Percentiles rank a stretch among this genome's conserved stretches.
These are phyloP conservation scores for Proteles cristata DNA, from an alignment of 2,113 vertebrate genomes.

Conservation along the genomic window DNA sequence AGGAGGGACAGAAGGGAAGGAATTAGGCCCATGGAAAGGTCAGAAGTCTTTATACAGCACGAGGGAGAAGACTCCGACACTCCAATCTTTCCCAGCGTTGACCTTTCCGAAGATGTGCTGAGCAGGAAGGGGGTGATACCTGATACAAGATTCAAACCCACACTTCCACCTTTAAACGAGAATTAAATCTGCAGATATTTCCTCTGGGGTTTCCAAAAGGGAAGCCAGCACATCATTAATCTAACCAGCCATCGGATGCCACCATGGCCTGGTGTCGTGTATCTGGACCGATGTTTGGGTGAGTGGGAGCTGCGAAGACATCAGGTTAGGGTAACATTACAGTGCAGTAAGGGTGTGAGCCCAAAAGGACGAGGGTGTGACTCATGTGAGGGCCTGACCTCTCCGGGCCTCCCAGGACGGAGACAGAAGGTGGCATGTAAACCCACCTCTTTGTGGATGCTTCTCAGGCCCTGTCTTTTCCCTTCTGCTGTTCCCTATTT, in stretches of 20 bases:
- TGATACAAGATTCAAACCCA: constrained; percentile 75
- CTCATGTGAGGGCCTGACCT: neutral
- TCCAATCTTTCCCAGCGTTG: constrained; percentile 81
- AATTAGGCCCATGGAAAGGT: constrained; percentile 86
- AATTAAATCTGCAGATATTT: constrained; percentile 77
- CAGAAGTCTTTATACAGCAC: constrained; percentile 81
- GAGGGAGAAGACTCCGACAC: constrained; percentile 76
- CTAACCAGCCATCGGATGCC: constrained; percentile 79
- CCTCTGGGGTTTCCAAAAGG: constrained; percentile 76
- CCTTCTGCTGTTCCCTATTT: rapidly evolving
- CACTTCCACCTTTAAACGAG: constrained; percentile 81
- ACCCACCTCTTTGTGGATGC: too few relatives aligned
- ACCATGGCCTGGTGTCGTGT: constrained; percentile 67
- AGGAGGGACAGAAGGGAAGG: constrained; percentile 60
- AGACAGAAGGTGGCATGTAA: neutral
- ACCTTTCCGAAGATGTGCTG: constrained; percentile 86
- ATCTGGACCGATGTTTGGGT: constrained; percentile 29
- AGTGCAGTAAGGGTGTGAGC: neutral
- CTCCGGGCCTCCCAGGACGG: rapidly evolving
- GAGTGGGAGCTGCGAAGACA: neutral
- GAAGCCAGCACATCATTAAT: constrained; percentile 76
- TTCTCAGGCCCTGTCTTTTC: rapidly evolving
- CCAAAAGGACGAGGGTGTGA: too few relatives aligned
- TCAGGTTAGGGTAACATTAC: too few relatives aligned
- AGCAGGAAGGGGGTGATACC: constrained; percentile 79